A percentile compares a stretch with the other conserved stretches of the same genome.
Evolutionary conservation across 2,113 vertebrate genomes (phyloP).

Genomic region (Bungarus multicinctus): DNA sequence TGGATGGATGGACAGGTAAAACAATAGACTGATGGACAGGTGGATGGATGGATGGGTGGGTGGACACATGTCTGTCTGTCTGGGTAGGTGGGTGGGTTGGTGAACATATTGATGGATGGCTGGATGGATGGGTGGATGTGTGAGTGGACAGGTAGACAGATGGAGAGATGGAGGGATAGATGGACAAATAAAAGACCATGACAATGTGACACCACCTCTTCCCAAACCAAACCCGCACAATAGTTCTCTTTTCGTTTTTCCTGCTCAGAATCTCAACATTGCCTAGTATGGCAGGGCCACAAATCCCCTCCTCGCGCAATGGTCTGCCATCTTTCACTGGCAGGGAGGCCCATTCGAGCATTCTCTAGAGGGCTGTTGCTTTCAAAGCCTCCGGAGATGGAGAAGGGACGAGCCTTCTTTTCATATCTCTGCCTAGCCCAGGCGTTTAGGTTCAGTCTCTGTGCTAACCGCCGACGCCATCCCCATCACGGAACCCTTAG

Average conservation of each 20-base stretch:
- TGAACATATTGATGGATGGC: accelerated
- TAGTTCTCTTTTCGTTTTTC: background rate
- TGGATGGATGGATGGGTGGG: too few relatives aligned
- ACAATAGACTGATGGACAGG: background rate
- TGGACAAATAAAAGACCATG: background rate
- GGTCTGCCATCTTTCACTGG: background rate
- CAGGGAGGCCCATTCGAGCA: background rate
- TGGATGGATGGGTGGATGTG: too few relatives aligned
- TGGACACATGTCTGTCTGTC: too few relatives aligned
- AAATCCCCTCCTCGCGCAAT: background rate
- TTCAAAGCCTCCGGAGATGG: background rate
- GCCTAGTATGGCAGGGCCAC: accelerated
- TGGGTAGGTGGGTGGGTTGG: background rate
- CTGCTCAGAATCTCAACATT: background rate
- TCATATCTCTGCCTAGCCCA: background rate
- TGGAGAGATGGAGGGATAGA: background rate
- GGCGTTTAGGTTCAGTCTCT: background rate
- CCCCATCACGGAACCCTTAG: background rate
- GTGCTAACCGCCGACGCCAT: too few relatives aligned
- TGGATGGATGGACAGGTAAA: too few relatives aligned
- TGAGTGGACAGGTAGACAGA: too few relatives aligned
- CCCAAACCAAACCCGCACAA: background rate
- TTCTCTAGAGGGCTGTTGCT: background rate
- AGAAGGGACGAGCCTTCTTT: background rate
- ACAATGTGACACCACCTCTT: background rate